Percentiles rank a stretch among this genome's conserved stretches.
Conservation (phyloP, 2,888 invertebrate genomes). For the Acleris sparsana region DNA sequence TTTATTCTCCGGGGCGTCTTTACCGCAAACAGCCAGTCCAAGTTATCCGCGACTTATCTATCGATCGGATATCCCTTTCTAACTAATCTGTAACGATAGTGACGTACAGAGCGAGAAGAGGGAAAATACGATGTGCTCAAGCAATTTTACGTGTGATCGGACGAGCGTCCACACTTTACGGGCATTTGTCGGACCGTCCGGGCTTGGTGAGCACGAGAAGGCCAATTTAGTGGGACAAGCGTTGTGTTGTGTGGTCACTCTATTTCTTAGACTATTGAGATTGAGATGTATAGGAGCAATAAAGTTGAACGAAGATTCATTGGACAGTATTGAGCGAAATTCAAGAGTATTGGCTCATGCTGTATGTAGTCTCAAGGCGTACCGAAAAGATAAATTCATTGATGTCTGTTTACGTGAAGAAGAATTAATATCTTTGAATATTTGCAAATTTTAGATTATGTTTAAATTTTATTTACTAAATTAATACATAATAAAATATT, state of each 20-base stretch:
- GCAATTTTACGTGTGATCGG: constrained; percentile 39
- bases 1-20: constrained; percentile 13
- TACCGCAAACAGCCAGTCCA: too few relatives aligned
- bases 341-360: not conserved
- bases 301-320: constrained; percentile 16
- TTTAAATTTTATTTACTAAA: too few relatives aligned
- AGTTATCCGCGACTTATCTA: too few relatives aligned
- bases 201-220: not conserved
- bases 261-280: constrained; percentile 20
- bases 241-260: constrained; percentile 3
- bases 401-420: too few relatives aligned
- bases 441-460: too few relatives aligned
- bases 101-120: too few relatives aligned
- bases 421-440: too few relatives aligned
- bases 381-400: too few relatives aligned
- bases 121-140: not conserved
- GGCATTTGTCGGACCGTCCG: not conserved
- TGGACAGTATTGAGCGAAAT: not conserved
- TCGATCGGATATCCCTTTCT: too few relatives aligned
- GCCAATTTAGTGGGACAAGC: constrained; percentile 2
- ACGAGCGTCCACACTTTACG: constrained; percentile 15
- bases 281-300: constrained; percentile 17
- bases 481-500: too few relatives aligned
- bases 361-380: not conserved
- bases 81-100: too few relatives aligned